Base-by-base conservation (phyloP, 2,888 invertebrate species). In the Phyllotreta striolata region DNA sequence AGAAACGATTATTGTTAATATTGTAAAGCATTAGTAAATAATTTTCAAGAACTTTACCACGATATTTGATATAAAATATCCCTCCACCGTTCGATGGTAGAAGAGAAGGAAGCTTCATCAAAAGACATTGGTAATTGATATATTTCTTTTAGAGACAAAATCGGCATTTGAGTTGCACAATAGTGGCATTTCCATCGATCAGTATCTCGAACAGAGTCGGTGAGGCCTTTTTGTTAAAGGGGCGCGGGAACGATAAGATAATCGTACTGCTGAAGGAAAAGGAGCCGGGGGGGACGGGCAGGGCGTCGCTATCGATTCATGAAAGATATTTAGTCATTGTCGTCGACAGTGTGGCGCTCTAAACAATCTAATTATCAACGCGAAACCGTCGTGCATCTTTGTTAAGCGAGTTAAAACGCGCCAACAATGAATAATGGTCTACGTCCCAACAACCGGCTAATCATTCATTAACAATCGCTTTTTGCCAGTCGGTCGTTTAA, bases 361-460 rank as follows among this genome's bases (percentile, higher is more conserved):
- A 71, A 70, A 73, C 73, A 72, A 73, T 72, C 71, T 73, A 72
- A 74, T 72, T 72, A 74, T 70, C 68, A 70, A 70, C 66, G 69
- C 68, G 71, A 69, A 71, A 68, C 70, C 69, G 64, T 63, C 55
- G 63, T 66, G 67, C 71, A 67, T 70, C 68, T 72, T 70, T 66
- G 69, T 72, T 68, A 70, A 68, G 55, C 64, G 68, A 66, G 64
- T 67, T 67, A 68, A 59, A 40, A 51, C 68, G 63, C 66, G 66
- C 64, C 64, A 54, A 60, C 67, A 70, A 70, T 73, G 71, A 73
- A 73, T 73, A 73, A 70, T 73, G 69, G 65, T 62, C 46, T 59
- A 62, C 64, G 52, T 46, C 49, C 54, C 68, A 70, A 71, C 72
- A 69, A 72, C 65, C 68, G 67, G 68, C 70, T 70, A 73, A 71